A percentile compares a stretch with the other conserved stretches of the same genome.
These are phyloP conservation scores for Pteria penguin DNA, from an alignment of 2,888 invertebrate species.

Conservation along the genomic window DNA sequence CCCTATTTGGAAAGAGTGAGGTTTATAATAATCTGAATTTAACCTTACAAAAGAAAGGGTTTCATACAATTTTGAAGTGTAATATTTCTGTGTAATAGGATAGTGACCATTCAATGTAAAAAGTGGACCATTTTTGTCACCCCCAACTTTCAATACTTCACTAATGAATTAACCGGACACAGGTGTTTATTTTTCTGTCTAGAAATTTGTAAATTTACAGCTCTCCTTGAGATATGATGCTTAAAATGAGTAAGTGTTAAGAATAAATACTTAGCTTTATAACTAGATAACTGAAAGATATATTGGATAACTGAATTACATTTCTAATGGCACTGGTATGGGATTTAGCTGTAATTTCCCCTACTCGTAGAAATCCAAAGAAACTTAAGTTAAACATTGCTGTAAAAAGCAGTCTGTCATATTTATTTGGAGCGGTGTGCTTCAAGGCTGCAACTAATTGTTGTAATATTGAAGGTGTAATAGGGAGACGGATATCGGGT, in stretches of 20 bases:
- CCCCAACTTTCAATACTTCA: background rate
- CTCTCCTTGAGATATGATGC: constrained; percentile 4
- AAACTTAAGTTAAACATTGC: constrained; percentile 13
- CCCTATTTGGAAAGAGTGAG: constrained; percentile 20
- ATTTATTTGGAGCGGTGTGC: background rate
- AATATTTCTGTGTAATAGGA: background rate
- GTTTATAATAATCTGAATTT: constrained; percentile 8
- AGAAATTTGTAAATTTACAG: background rate
- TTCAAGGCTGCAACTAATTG: background rate
- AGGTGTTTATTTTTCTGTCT: background rate
- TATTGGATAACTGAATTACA: background rate
- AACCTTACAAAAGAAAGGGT: background rate
- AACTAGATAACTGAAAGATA: background rate
- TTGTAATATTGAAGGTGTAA: background rate
- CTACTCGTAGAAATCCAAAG: constrained; percentile 12
- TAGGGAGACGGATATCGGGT: background rate
- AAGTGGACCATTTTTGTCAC: background rate
- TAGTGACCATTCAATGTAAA: background rate
- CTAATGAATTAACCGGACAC: constrained; percentile 6
- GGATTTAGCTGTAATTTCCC: background rate
- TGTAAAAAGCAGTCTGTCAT: background rate
- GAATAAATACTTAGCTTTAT: background rate
- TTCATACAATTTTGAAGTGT: background rate
- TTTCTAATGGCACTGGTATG: background rate
- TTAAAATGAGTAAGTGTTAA: constrained; percentile 11